These are phyloP conservation scores for Pachliopta kotzebuea DNA, from an alignment of 2,888 invertebrate species.

Conservation along the genomic window DNA sequence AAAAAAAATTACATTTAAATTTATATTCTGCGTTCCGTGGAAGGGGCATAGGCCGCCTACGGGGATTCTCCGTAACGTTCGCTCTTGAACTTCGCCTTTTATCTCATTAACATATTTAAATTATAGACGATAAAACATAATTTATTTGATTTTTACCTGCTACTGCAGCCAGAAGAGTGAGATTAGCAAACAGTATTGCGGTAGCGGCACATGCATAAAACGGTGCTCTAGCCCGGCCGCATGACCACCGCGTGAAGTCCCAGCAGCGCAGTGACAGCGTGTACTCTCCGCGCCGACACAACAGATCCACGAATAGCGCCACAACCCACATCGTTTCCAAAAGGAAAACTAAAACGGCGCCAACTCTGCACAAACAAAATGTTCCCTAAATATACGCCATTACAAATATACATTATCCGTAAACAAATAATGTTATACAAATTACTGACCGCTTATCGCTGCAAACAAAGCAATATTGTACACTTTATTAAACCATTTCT, in stretches of 20 bases:
- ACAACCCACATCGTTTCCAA: constrained; percentile 76
- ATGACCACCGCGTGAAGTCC: constrained; percentile 74
- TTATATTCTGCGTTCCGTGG: no score
- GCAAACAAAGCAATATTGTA: background rate
- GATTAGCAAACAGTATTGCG: constrained; percentile 66
- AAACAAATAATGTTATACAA: background rate
- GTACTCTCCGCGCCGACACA: constrained; percentile 71
- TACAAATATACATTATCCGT: background rate
- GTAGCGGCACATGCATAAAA: constrained; percentile 72
- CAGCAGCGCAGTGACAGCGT: constrained; percentile 66
- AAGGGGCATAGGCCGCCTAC: no score
- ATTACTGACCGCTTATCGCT: background rate
- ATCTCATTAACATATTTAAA: no score
- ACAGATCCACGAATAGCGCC: constrained; percentile 68
- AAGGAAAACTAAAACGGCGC: constrained; percentile 62
- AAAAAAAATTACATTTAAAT: no score
- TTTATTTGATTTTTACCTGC: constrained; percentile 52
- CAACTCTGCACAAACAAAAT: constrained; percentile 47
- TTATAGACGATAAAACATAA: background rate
- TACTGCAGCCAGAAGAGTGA: constrained; percentile 60
- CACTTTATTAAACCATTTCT: background rate
- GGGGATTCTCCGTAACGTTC: no score
- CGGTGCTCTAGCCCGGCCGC: constrained; percentile 68
- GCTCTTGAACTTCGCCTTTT: no score
- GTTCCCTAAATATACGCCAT: background rate